Evolutionary conservation across 1,140 invertebrate species (phyloP), one percentile per base, ranked within the genome.

Genomic region (Drosophila biarmipes): DNA sequence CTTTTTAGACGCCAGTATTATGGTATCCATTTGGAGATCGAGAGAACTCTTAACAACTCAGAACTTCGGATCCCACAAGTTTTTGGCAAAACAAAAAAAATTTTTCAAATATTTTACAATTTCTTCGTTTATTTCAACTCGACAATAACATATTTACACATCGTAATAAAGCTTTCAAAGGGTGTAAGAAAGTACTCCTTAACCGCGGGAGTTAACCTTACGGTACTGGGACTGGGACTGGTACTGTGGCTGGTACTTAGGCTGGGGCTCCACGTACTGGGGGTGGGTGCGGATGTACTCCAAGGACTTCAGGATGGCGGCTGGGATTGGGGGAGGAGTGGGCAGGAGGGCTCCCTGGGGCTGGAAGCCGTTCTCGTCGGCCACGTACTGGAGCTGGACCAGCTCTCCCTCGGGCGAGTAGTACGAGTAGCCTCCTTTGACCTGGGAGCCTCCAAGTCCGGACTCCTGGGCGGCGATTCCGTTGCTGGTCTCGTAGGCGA

Each of bases 291-390:
- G 92, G 62, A 95, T 92, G 73, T 93, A 94, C 54, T 94, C 94
- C 38, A 95, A 82, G 6, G 93, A 93, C 73, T 92, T 93, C 42
- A 93, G 93, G 63, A 95, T 95, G 43, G 93, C 94, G 54, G 67
- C 94, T 96, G 93, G 98, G 97, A 92, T 98, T 95, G 94, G 90
- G 78, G 96, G 96, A 34, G 96, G 95, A 2, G 95, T 96, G 43
- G 96, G 96, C n/a, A 97, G 91, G 81, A 95, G 95, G 2, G 93
- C 93, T 8, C 96, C 96, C 53, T 94, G 91, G 1, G 96, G 95
- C 54, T 95, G 94, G 93, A 95, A 97, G 17, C 96, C 96, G 68
- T 95, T 95, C 80, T 96, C 95, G 78, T 97, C 96, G 19, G 96
- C 96, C 8, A 95, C 93, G 93, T 97, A 97, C 10, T 90, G 80